Conservation (phyloP, 2,888 invertebrate species). For the Gibbula magus region DNA sequence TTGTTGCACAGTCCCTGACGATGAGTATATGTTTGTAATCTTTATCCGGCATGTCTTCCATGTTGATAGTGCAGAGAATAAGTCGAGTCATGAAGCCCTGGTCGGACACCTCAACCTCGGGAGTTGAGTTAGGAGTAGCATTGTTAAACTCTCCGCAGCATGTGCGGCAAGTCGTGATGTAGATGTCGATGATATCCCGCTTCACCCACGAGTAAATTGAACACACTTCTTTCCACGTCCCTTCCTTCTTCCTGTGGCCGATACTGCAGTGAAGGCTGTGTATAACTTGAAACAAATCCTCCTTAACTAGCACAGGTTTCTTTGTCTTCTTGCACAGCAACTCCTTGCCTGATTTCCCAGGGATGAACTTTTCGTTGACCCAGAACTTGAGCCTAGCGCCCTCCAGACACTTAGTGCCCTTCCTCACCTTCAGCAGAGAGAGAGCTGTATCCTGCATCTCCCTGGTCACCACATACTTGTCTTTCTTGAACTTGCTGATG, state of each 20-base stretch:
- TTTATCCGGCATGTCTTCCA: constrained; percentile 13
- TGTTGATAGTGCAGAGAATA: neutral
- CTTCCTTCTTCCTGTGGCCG: neutral
- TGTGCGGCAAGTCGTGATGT: constrained; percentile 1
- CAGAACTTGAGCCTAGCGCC: constrained; percentile 4
- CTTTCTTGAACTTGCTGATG: neutral
- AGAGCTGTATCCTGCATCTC: constrained; percentile 4
- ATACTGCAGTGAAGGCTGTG: neutral
- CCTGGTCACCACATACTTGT: neutral
- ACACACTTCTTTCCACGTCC: constrained; percentile 1
- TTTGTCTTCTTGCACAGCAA: neutral
- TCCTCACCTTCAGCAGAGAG: neutral
- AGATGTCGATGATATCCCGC: constrained; percentile 1
- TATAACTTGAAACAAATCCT: constrained; percentile 11
- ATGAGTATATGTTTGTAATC: neutral
- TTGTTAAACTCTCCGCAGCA: neutral
- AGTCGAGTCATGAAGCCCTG: neutral
- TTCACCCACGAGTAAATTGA: neutral
- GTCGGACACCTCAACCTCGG: neutral
- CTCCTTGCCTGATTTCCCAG: neutral
- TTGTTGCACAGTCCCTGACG: neutral
- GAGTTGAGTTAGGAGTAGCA: too few relatives aligned
- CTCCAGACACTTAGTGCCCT: neutral
- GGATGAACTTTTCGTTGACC: constrained; percentile 2
- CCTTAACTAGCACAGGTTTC: constrained; percentile 4